A percentile compares a stretch with the other conserved stretches of the same genome.
phyloP scores from a whole-genome alignment of 2,797 vertebrate genomes.

The Rallus crepitans region DNA sequence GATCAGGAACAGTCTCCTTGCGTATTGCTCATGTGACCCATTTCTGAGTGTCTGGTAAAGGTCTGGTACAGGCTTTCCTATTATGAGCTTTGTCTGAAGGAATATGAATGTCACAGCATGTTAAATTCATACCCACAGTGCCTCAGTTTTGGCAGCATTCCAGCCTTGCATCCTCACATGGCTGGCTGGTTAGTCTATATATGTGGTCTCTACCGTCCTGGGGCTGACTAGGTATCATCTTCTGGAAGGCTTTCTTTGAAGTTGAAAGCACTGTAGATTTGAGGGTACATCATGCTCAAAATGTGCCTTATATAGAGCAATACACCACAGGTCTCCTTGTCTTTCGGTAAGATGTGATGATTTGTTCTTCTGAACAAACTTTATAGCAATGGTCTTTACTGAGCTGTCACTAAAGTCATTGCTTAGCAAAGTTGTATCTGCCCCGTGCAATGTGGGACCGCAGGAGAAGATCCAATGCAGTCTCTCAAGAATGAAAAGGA shows the following conservation, averaged over 20 bases:
- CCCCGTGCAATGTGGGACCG: not conserved
- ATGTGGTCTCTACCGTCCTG: not conserved
- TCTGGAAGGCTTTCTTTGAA: not conserved
- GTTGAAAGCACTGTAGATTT: not conserved
- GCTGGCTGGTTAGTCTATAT: not conserved
- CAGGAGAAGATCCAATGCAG: not conserved
- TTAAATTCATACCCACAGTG: not conserved
- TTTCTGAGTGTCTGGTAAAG: not conserved
- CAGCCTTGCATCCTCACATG: not conserved
- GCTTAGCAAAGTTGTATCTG: not conserved
- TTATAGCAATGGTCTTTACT: not conserved
- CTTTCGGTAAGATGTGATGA: not conserved
- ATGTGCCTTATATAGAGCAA: not conserved
- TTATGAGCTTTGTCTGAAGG: not conserved
- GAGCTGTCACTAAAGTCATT: not conserved
- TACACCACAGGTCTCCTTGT: not conserved
- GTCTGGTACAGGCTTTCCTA: not conserved
- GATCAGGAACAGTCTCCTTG: not conserved
- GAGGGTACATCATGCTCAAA: not conserved
- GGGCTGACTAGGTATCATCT: not conserved
- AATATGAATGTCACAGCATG: not conserved
- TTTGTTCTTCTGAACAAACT: not conserved
- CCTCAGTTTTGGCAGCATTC: not conserved
- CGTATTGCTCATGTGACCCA: not conserved
- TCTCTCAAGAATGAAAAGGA: not conserved